A percentile compares a stretch with the other conserved stretches of the same genome.
Conservation (phyloP, 2,113 vertebrate species). For the Astur gentilis region DNA sequence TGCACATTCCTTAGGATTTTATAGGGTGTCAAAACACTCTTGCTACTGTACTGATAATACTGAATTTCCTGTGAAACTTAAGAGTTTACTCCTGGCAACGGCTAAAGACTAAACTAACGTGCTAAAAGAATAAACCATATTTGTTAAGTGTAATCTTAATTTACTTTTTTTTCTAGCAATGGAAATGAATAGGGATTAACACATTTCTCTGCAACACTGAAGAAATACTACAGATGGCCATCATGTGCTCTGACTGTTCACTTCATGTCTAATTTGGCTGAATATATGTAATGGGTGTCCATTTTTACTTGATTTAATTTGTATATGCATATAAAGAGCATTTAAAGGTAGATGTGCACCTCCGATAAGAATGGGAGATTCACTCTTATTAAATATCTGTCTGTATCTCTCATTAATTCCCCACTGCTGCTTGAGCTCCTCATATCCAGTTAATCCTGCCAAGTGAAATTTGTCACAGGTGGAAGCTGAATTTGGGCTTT, state of each 20-base stretch:
- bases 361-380: background rate
- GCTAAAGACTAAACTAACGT: background rate
- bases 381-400: background rate
- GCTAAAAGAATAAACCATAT: constrained; percentile 1
- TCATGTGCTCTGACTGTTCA: background rate
- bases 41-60: background rate
- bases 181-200: background rate
- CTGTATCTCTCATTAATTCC: background rate
- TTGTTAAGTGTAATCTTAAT: background rate
- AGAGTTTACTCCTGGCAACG: background rate
- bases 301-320: constrained; percentile 3
- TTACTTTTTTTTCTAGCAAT: background rate
- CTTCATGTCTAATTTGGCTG: background rate
- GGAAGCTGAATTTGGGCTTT: background rate
- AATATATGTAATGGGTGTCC: background rate
- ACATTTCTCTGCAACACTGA: background rate
- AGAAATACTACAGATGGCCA: background rate
- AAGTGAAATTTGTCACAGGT: background rate
- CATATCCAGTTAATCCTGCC: background rate
- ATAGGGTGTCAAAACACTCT: background rate
- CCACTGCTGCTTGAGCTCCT: background rate
- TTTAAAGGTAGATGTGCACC: background rate
- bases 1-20: background rate
- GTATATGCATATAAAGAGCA: background rate
- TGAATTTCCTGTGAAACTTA: constrained; percentile 23